Percentiles rank a stretch among this genome's conserved stretches.
phyloP scores from a whole-genome alignment of 2,113 vertebrate species.

The Acanthisitta chloris region DNA sequence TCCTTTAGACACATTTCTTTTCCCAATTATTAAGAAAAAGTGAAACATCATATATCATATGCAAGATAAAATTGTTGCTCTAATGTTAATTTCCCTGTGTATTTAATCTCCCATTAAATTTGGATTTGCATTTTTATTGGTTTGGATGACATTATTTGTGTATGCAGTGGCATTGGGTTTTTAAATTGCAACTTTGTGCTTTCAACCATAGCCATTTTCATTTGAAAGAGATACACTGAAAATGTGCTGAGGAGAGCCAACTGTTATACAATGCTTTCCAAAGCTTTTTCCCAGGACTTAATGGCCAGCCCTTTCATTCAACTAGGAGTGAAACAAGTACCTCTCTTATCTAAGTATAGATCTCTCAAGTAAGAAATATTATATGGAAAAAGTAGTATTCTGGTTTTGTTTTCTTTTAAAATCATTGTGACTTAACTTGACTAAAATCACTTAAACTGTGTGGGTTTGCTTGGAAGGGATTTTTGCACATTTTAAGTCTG shows the following conservation, averaged over 20 bases:
- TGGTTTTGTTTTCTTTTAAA: neutral
- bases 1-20: neutral
- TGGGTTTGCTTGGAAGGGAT: neutral
- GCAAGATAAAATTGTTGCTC: constrained; percentile 43
- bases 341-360: neutral
- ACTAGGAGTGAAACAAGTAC: neutral
- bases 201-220: constrained; percentile 65
- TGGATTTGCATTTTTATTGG: constrained; percentile 73
- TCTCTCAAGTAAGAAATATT: neutral
- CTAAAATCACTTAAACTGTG: neutral
- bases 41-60: neutral
- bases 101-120: constrained; percentile 66
- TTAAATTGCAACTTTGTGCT: constrained; percentile 61
- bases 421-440: neutral
- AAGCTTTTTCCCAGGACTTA: constrained; percentile 12
- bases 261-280: neutral
- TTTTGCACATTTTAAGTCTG: neutral
- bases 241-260: neutral
- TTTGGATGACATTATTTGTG: constrained; percentile 44
- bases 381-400: neutral
- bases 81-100: constrained; percentile 46
- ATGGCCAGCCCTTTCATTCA: neutral
- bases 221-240: constrained; percentile 53
- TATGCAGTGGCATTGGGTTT: constrained; percentile 18
- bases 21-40: neutral